Evolutionary conservation across 2,888 invertebrate species (phyloP), one percentile per base, ranked within the genome.

Genomic region (Poecilus cupreus): DNA sequence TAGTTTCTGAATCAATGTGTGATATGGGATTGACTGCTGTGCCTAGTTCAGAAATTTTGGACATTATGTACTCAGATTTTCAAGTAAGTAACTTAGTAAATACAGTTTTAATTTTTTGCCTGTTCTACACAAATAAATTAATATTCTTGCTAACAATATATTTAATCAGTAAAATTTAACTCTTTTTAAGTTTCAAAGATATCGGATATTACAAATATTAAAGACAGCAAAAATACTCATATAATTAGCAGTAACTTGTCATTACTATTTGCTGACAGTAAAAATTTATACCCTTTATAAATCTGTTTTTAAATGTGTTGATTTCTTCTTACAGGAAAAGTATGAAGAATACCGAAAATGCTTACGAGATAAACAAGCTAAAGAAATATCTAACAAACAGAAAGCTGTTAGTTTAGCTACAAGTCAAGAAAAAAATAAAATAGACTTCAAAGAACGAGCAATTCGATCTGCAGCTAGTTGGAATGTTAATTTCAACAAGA

Each of bases 21-120:
- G 98, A 98, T 90, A 92, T 98, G 86, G 98, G 97, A 83, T 90
- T 98, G 84, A 98, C 98, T 1, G 98, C 98, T 0, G 94, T 98
- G 3, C 94, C 94, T 86, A 96, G 96, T 83, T 95, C 96, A 70
- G 98, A 98, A 88, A 96, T 99, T 70, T 91, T 98, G 84, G 98
- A 99, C 87, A 94, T 99, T 80, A 97, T 99, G 97, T 94, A 95
- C 84, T 94, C 95, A 37, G 99, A 99, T 90, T 99, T 98, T 89
- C 97, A 96, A 57, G 82, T 82, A 79, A 54, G 74, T 72, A 8
- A 49, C 46, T n/a, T n/a, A n/a, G n/a, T n/a, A n/a, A n/a, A 11
- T 39, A 11, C 39, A 39, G 39, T 43, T 43, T 70, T 57, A 24
- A 26, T 20, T 16, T 72, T 72, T n/a, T n/a, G n/a, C n/a, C n/a